Percentiles rank a stretch among this genome's conserved stretches.
Conservation (phyloP, 2,888 invertebrate genomes). For the Rotaria socialis region DNA sequence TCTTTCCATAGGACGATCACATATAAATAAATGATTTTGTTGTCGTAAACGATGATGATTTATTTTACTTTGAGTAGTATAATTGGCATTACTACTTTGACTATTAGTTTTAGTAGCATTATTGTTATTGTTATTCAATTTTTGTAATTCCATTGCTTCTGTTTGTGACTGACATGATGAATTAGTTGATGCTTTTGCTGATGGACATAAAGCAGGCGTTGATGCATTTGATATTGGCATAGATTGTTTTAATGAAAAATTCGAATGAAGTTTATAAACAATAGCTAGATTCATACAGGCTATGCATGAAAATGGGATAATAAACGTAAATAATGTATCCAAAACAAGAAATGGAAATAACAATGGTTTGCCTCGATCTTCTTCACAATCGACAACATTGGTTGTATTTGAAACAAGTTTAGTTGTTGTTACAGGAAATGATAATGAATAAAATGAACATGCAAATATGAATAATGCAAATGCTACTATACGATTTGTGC, state of each 20-base stretch:
- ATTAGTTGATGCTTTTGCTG: neutral
- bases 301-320: constrained; percentile 41
- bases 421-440: constrained; percentile 32
- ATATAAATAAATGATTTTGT: neutral
- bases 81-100: neutral
- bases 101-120: neutral
- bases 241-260: neutral
- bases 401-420: neutral
- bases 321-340: constrained; percentile 45
- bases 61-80: neutral
- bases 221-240: neutral
- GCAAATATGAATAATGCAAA: neutral
- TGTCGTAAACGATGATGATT: neutral
- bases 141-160: neutral
- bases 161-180: neutral
- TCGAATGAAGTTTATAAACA: constrained; percentile 26
- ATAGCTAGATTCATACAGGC: constrained; percentile 43
- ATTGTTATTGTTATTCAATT: neutral
- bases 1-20: neutral
- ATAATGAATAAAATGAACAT: constrained; percentile 35
- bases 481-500: constrained; percentile 30
- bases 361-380: neutral
- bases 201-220: neutral
- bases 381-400: neutral
- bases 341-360: constrained; percentile 36